Evolutionary conservation across 2,797 vertebrate species (phyloP).

Genomic region (Chelonia mydas): DNA sequence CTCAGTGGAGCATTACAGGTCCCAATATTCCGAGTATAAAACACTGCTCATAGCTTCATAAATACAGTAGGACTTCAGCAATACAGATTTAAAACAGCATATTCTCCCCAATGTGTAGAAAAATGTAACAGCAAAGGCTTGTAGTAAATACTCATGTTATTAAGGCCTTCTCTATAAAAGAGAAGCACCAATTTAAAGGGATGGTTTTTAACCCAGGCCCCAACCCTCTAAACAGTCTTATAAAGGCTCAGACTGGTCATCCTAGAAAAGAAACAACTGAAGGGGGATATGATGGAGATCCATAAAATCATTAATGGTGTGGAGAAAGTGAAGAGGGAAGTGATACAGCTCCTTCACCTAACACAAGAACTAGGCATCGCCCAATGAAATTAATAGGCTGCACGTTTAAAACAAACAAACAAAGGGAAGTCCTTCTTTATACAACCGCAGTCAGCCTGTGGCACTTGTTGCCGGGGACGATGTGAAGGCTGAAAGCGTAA

Average conservation of each 20-base stretch:
- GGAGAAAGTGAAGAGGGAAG: not conserved
- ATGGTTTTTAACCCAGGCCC: not conserved
- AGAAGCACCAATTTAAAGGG: not conserved
- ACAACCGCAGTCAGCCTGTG: not conserved
- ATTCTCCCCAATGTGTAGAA: conserved; percentile 34
- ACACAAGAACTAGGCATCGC: not conserved
- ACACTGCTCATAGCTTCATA: conserved; percentile 30
- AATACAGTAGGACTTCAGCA: conserved; percentile 48
- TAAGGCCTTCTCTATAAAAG: not conserved
- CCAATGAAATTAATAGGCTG: not conserved
- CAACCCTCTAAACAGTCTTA: not conserved
- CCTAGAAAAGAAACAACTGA: not conserved
- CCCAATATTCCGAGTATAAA: not conserved
- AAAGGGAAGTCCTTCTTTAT: not conserved
- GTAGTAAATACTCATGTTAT: not conserved
- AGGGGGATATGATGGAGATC: not conserved
- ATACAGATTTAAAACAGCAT: conserved; percentile 25
- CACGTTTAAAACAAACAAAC: not conserved
- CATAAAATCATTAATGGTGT: not conserved
- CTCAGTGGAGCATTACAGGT: not conserved
- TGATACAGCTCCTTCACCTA: not conserved
- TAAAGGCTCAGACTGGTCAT: not conserved
- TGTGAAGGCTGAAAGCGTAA: not conserved
- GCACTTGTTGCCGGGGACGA: not conserved
- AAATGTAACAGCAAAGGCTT: conserved; percentile 53